These are phyloP conservation scores for Selenia dentaria DNA, from an alignment of 2,888 invertebrate genomes.

Conservation along the genomic window DNA sequence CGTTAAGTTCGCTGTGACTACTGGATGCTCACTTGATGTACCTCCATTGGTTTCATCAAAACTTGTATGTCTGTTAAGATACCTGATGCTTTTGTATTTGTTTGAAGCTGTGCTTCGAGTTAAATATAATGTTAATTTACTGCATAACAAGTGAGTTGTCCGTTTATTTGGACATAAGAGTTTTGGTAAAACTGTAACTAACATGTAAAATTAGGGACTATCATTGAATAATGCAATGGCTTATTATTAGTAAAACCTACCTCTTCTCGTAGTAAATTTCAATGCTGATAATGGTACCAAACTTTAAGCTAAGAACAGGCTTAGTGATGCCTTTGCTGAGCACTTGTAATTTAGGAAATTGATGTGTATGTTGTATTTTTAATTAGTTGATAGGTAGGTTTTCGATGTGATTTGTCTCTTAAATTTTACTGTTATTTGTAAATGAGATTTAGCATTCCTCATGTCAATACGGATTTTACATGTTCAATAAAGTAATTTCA, in stretches of 20 bases:
- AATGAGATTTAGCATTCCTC: slow-evolving; percentile 85
- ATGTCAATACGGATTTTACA: slow-evolving; percentile 85
- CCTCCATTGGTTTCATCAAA: slow-evolving; percentile 74
- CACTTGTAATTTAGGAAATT: slow-evolving; percentile 45
- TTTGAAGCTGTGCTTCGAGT: slow-evolving; percentile 74
- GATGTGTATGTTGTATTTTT: slow-evolving; percentile 81
- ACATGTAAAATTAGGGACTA: slow-evolving; percentile 81
- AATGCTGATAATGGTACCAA: slow-evolving; percentile 81
- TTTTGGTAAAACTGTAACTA: slow-evolving; percentile 73
- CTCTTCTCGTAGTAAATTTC: slow-evolving; percentile 82
- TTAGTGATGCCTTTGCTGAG: slow-evolving; percentile 45
- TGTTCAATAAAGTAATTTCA: slow-evolving; percentile 86
- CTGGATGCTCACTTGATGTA: slow-evolving; percentile 77
- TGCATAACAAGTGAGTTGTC: slow-evolving; percentile 51
- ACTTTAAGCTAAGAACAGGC: slow-evolving; percentile 69
- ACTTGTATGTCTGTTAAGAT: slow-evolving; percentile 66
- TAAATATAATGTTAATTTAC: slow-evolving; percentile 60
- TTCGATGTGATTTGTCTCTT: slow-evolving; percentile 83
- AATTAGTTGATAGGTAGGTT: slow-evolving; percentile 84
- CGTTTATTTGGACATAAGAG: slow-evolving; percentile 63
- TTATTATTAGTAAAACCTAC: slow-evolving; percentile 80
- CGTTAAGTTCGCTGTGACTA: slow-evolving; percentile 83
- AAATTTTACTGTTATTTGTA: slow-evolving; percentile 85
- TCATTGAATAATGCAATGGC: slow-evolving; percentile 64
- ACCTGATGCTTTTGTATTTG: slow-evolving; percentile 48